Evolutionary conservation across 2,113 vertebrate species (phyloP), one percentile per base, ranked within the genome.

Genomic region (Pterocles gutturalis): DNA sequence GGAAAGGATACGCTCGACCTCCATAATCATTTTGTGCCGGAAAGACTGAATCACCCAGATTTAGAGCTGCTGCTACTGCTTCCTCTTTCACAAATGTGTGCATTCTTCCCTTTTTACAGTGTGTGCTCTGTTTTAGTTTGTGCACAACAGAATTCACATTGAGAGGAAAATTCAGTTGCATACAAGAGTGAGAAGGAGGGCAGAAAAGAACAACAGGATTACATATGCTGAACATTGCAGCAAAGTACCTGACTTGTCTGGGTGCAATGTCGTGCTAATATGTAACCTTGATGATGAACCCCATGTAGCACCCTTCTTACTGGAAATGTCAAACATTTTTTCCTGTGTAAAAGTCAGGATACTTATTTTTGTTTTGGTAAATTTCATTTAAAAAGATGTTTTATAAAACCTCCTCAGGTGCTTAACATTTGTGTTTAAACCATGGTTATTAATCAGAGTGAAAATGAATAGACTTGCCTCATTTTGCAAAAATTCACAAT

Each of bases 11-110:
- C 41, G 38, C 58, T 87, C 83, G 62, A 79, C 66, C 54, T 90
- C 24, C 2, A 0, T 87, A 82, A 89, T 58, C 0, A 0, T 76
- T 93, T 91, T 87, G 29, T 73, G 21, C 13, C 41, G 19, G 53
- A 66, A 78, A 57, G n/a, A 31, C 21, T 7, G 69, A 87, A 29
- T 80, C 66, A 69, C 10, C 17, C n/a, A 76, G 25, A 83, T 79
- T 89, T 48, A 66, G 45, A 57, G 25, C 31, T 85, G 53, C 45
- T 82, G 1, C 60, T 81, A 29, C 10, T 0, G 0, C 17, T 48
- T 86, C 33, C 25, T 54, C 41, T 87, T 69, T 38, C 85, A 77
- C 14, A 57, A n/a, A 62, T 31, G 6, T 13, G 7, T 64, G 51
- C 13, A 13, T 91, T 67, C 45, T 11, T 82, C 19, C 5, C 5